These are phyloP conservation scores for Myocastor coypus DNA, from an alignment of 2,113 vertebrate genomes.

Conservation along the genomic window DNA sequence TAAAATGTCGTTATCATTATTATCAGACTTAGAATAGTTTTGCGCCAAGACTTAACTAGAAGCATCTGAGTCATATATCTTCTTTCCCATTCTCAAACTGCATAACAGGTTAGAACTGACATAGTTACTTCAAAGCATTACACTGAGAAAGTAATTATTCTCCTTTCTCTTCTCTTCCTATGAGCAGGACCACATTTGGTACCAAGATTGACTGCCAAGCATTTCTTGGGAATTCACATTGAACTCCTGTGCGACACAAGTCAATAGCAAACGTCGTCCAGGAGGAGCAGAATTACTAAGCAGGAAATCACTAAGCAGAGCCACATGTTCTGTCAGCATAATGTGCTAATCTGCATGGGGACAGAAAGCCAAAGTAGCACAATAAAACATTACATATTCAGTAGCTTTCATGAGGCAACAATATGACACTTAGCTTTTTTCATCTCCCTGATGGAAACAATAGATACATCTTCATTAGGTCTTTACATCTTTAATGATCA, in stretches of 20 bases:
- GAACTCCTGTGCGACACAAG: background rate
- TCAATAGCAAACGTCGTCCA: background rate
- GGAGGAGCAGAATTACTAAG: background rate
- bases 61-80: background rate
- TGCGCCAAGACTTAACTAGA: background rate
- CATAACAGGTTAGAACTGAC: background rate
- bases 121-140: background rate
- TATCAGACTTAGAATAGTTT: background rate
- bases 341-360: background rate
- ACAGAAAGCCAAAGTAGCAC: background rate
- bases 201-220: background rate
- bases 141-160: background rate
- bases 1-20: background rate
- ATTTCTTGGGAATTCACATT: background rate
- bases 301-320: background rate
- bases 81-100: background rate
- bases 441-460: background rate
- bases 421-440: background rate
- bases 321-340: background rate
- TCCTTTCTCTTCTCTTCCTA: background rate
- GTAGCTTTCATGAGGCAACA: background rate
- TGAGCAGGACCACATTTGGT: background rate
- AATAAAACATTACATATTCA: background rate
- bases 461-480: background rate
- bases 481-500: constrained; percentile 5